Evolutionary conservation across 1,140 invertebrate species (phyloP).

Genomic region (Parapsyche elsis): DNA sequence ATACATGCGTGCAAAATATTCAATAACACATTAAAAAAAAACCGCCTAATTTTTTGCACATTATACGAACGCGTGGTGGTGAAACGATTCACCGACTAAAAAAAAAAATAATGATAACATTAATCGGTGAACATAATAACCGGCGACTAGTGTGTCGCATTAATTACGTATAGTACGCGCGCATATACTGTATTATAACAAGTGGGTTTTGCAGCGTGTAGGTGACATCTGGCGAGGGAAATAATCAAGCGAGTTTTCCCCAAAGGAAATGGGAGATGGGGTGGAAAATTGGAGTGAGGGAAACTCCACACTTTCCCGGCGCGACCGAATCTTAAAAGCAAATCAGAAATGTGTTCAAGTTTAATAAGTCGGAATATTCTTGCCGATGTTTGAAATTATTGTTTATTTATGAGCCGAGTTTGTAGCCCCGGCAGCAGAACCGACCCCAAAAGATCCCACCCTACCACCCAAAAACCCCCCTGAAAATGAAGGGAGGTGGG

Average conservation of each 20-base stretch:
- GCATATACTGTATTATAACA: too few species aligned
- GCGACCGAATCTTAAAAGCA: conserved; percentile 52
- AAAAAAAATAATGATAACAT: too few species aligned
- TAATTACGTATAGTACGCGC: too few species aligned
- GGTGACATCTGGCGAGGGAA: conserved; percentile 53
- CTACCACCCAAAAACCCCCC: conserved; percentile 1
- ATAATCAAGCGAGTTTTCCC: conserved; percentile 48
- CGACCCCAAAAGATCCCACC: background rate
- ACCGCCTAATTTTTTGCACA: too few species aligned
- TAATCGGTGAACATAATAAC: too few species aligned
- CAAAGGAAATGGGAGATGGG: conserved; percentile 25
- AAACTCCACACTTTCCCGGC: background rate
- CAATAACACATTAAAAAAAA: too few species aligned
- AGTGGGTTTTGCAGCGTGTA: conserved; percentile 7
- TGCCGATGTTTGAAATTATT: conserved; percentile 54
- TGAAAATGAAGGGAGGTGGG: too few species aligned
- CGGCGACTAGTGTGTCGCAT: too few species aligned
- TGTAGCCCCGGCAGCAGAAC: conserved; percentile 7
- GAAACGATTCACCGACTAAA: too few species aligned
- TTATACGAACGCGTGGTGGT: too few species aligned
- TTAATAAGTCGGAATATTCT: conserved; percentile 56
- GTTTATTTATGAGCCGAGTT: conserved; percentile 55
- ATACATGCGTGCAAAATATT: too few species aligned
- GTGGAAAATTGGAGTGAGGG: background rate
- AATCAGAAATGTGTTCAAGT: conserved; percentile 56